phyloP scores from a whole-genome alignment of 1,140 invertebrate species.

The Luehdorfia chinensis region DNA sequence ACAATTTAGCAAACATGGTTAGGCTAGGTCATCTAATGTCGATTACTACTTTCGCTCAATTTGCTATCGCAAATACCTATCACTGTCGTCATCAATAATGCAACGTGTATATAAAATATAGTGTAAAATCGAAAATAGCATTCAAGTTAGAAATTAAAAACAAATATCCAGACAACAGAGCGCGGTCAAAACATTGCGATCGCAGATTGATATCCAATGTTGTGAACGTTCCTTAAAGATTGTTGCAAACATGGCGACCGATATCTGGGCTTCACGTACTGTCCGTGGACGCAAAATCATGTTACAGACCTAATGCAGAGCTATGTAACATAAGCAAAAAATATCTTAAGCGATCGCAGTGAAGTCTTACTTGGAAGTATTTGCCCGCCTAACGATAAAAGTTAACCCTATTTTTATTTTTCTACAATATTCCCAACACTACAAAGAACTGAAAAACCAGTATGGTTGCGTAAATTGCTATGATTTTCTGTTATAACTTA shows the following conservation, averaged over 20 bases:
- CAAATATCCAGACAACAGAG: not conserved
- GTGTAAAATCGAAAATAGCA: constrained; percentile 27
- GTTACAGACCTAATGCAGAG: constrained; percentile 74
- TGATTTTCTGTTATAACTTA: constrained; percentile 78
- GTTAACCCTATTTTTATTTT: constrained; percentile 34
- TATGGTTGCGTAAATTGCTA: constrained; percentile 76
- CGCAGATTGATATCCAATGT: constrained; percentile 56
- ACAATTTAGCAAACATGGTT: constrained; percentile 45
- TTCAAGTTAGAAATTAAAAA: no score
- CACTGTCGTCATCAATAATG: constrained; percentile 40
- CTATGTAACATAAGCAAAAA: constrained; percentile 74
- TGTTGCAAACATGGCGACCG: constrained; percentile 77
- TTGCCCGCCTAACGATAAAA: constrained; percentile 37
- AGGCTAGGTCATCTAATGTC: constrained; percentile 68
- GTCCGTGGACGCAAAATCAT: constrained; percentile 72
- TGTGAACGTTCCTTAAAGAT: constrained; percentile 68
- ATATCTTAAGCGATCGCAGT: constrained; percentile 53
- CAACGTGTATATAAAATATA: constrained; percentile 30
- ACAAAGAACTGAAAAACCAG: constrained; percentile 71
- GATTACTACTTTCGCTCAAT: constrained; percentile 48
- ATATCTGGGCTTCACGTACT: constrained; percentile 73
- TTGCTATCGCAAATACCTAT: constrained; percentile 39
- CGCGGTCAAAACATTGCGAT: constrained; percentile 56
- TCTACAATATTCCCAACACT: constrained; percentile 48
- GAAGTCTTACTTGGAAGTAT: constrained; percentile 36